Percentiles rank a stretch among this genome's conserved stretches.
These are phyloP conservation scores for Nixonia krombeini DNA, from an alignment of 1,140 invertebrate genomes.

Conservation along the genomic window DNA sequence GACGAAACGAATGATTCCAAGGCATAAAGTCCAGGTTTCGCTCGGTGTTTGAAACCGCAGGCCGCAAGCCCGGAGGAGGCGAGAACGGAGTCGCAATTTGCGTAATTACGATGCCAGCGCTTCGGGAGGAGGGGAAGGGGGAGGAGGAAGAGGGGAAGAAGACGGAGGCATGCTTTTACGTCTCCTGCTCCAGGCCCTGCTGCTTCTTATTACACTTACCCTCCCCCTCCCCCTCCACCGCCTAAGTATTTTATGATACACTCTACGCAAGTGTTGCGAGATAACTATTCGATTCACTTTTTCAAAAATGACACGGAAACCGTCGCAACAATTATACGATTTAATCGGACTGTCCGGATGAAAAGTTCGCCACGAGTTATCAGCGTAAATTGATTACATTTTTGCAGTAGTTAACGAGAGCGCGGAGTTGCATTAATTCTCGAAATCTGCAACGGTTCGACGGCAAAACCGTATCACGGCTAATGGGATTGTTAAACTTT, in stretches of 20 bases:
- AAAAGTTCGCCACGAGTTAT: no score
- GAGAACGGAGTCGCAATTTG: slow-evolving; percentile 69
- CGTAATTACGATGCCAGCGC: slow-evolving; percentile 64
- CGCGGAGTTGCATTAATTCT: no score
- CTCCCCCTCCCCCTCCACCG: slow-evolving; percentile 19
- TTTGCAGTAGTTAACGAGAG: no score
- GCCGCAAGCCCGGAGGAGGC: slow-evolving; percentile 57
- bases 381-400: no score
- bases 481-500: no score
- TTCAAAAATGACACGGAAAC: not conserved
- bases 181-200: slow-evolving; percentile 24
- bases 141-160: no score
- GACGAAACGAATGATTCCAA: slow-evolving; percentile 42
- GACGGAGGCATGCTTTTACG: slow-evolving; percentile 35
- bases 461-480: not conserved
- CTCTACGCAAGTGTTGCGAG: slow-evolving; percentile 50
- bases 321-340: no score
- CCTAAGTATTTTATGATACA: slow-evolving; percentile 46
- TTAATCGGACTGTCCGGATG: no score
- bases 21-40: slow-evolving; percentile 41
- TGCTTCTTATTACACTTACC: slow-evolving; percentile 30
- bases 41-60: slow-evolving; percentile 47
- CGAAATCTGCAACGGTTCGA: not conserved
- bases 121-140: slow-evolving; percentile 42
- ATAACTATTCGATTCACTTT: slow-evolving; percentile 10